Percentiles rank a stretch among this genome's conserved stretches.
These are phyloP conservation scores for Pungitius pungitius DNA, from an alignment of 2,113 vertebrate species.

Conservation along the genomic window DNA sequence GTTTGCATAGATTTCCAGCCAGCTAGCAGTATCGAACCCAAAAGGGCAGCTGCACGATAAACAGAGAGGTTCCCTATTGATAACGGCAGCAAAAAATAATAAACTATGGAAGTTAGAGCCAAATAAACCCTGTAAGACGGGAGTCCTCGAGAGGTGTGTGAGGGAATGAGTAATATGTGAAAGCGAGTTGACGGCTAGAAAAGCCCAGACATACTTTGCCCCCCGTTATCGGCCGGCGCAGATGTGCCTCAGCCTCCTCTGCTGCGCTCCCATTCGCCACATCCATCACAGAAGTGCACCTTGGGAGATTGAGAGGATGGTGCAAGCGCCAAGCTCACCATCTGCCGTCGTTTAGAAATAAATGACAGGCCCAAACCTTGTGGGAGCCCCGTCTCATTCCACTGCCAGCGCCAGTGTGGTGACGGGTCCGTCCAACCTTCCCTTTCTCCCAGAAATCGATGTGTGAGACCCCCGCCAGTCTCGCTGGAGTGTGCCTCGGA, in stretches of 20 bases:
- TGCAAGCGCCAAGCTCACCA: constrained; percentile 74
- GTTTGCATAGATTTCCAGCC: constrained; percentile 10
- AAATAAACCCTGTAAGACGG: constrained; percentile 52
- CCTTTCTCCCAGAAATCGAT: constrained; percentile 63
- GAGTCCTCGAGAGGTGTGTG: constrained; percentile 52
- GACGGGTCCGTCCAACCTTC: constrained; percentile 70
- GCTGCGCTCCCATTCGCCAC: constrained; percentile 69
- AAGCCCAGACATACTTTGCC: constrained; percentile 69
- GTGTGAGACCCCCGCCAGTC: constrained; percentile 76
- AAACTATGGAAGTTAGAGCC: constrained; percentile 61
- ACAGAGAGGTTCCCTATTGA: constrained; percentile 46
- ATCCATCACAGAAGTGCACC: constrained; percentile 79
- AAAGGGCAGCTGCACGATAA: constrained; percentile 34
- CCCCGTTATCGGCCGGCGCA: constrained; percentile 76
- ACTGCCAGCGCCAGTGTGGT: constrained; percentile 64
- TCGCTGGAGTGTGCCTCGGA: constrained; percentile 59
- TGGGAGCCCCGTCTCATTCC: constrained; percentile 75
- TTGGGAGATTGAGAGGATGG: constrained; percentile 75
- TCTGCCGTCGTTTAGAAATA: constrained; percentile 82
- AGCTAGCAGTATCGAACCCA: constrained; percentile 50
- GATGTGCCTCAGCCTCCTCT: constrained; percentile 75
- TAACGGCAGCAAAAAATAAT: constrained; percentile 46
- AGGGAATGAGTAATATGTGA: constrained; percentile 61
- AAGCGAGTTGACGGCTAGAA: constrained; percentile 51
- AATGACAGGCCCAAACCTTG: constrained; percentile 77